Base-by-base conservation (phyloP, 2,888 invertebrate species). In the Plemyria rubiginata region DNA sequence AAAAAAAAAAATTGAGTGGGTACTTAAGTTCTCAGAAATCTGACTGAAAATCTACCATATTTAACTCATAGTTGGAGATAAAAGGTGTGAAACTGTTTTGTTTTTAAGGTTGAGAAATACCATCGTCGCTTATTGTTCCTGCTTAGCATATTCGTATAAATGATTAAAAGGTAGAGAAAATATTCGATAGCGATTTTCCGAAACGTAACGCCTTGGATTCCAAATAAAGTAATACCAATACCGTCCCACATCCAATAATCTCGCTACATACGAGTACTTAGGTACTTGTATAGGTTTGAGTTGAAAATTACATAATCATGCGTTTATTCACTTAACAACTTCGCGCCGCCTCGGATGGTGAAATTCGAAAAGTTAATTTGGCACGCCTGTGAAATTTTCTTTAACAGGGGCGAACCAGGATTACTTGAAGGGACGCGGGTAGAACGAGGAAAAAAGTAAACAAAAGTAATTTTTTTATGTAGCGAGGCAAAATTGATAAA, bases 311-410 rank as follows among this genome's bases (percentile, higher is more conserved):
- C 50, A 63, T 70, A 67, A 70, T 68, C 68, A 70, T 66, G 65
- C 68, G 67, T 68, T 62, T 68, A 67, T 66, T 60, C 65, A 64
- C 57, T 66, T 65, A 67, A 67, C 62, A 63, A 67, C 57, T 69
- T 69, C 58, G 60, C 55, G 61, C 63, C 50, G 56, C 59, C 51
- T 16, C 36, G 38, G 51, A 49, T 58, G 58, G 64, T 62, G 54
- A 65, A 69, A 71, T 71, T 71, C 55, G 54, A 60, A 70, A 75
- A 77, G 64, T 74, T 70, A 69, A 70, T 70, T 60, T 65, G 60
- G 61, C 61, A 65, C 68, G 68, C 67, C 65, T 64, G 57, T 38
- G 57, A 67, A 74, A 67, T 69, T 70, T 70, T 56, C 60, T 59
- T 43, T 46, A 41, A 36, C 62, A 54, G 64, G 52, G 55, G 43